Percentiles rank a stretch among this genome's conserved stretches.
Evolutionary conservation across 2,113 vertebrate species (phyloP).

Genomic region (Amazona guildingii): DNA sequence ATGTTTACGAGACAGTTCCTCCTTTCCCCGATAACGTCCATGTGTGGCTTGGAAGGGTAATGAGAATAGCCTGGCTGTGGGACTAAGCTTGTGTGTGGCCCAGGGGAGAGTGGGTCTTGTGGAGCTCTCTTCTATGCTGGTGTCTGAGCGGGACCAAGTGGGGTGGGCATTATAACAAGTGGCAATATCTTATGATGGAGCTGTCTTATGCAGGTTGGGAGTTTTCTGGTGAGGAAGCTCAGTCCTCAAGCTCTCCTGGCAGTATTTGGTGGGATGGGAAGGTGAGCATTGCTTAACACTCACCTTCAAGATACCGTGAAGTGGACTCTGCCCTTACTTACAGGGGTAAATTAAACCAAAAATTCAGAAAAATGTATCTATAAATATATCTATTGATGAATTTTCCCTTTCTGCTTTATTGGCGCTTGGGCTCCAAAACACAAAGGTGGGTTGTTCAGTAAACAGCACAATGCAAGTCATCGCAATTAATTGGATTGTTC

Average conservation of each 20-base stretch:
- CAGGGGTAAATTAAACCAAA: conserved; percentile 23
- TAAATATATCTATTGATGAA: not conserved
- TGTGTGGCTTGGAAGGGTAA: not conserved
- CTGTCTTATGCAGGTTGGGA: not conserved
- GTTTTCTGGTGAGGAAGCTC: not conserved
- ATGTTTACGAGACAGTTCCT: not conserved
- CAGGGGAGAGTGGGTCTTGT: not conserved
- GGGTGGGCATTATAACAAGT: not conserved
- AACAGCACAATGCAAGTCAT: not conserved
- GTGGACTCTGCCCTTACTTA: not conserved
- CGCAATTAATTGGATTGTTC: conserved; percentile 37
- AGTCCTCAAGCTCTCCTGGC: not conserved
- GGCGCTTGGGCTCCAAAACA: not conserved
- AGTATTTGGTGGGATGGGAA: not conserved
- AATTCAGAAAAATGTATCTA: conserved; percentile 1
- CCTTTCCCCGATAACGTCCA: not conserved
- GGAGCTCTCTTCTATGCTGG: not conserved
- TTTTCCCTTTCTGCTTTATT: conserved; percentile 9
- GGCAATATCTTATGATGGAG: not conserved
- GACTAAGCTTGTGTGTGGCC: not conserved
- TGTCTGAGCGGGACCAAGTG: not conserved
- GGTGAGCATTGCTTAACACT: not conserved
- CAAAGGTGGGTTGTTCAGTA: conserved; percentile 42
- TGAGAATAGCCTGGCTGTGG: not conserved
- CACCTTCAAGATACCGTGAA: not conserved